Evolutionary conservation across 2,113 vertebrate genomes (phyloP), one percentile per base, ranked within the genome.

Genomic region (Gavialis gangeticus): DNA sequence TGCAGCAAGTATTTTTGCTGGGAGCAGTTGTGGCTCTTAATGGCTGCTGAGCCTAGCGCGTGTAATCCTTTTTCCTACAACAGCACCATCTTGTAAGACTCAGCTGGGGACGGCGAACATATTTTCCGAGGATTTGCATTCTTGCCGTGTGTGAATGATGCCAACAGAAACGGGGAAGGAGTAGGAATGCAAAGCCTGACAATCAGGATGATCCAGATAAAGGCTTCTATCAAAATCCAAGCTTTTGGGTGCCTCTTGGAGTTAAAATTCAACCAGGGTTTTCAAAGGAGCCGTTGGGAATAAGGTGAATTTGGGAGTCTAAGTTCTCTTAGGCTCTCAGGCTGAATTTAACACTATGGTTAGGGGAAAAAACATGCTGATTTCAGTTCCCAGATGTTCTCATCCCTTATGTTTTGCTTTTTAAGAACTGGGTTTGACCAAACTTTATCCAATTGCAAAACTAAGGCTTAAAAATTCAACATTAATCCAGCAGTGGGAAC

Each of bases 31-130:
- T 82, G 95, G 93, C 93, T 79, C 93, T 94, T 78, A 92, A 91
- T 95, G 95, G 95, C 96, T 90, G 91, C 90, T 89, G 94, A 97
- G 93, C 95, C 94, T 86, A 10, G 66, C 87, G 94, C 89, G 37
- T 16, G 28, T 97, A 97, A 97, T 97, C 97, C 97, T 97, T 97
- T 97, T 97, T 97, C 97, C 97, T 97, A 97, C 94, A 96, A 89
- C 96, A 96, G 94, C 94, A 95, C 93, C 96, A 96, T 96, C 97
- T 97, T 97, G 93, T 95, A 97, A 93, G 94, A 97, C 96, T 97
- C 60, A 5, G 34, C 54, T 78, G 69, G 91, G 92, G 93, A 81
- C 96, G 28, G 75, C 6, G 84, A 89, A 85, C 94, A 97, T 97
- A 97, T 97, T 97, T 97, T 97, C 97, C 97, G 95, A 93, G 92